Base-by-base conservation (phyloP, 2,797 vertebrate genomes). In the Galaxias olidus region DNA sequence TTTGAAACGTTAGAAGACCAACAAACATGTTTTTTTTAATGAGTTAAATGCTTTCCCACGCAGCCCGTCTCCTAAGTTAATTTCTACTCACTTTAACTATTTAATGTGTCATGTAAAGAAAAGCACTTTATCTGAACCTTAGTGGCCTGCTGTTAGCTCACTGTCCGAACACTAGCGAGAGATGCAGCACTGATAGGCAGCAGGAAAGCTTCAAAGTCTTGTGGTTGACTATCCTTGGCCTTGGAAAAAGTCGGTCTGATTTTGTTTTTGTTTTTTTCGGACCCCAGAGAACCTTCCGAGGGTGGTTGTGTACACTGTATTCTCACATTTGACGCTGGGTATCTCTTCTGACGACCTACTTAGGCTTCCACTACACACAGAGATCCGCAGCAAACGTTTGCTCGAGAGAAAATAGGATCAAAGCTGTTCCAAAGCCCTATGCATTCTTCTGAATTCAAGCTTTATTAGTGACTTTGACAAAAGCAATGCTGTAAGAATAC, bases 121-220 rank as follows among this genome's bases (percentile, higher is more conserved):
- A 92, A 92, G 92, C 92, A 93, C 92, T 93, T 93, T 93, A 93
- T 92, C 89, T 90, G 89, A 92, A 92, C 92, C 92, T 90, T 87
- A 84, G 92, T 93, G 92, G 92, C 92, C 92, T 93, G 92, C 90
- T 90, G 91, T 92, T 85, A 77, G 82, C 88, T 84, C 81, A 75
- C 84, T 83, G 85, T 89, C 82, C 73, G 71, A 68, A 78, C 88
- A 85, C 85, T 92, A 86, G 79, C 75, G 76, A 63, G 80, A 87
- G 86, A 83, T 79, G 72, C 87, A 84, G 89, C 85, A 77, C 83
- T 78, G 83, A 78, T 72, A 61, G 78, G 85, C 80, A 73, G 83
- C 80, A 65, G 79, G 76, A 77, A 80, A 77, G 75, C 71, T 81
- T 71, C 73, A 72, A 79, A 79, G 78, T 78, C 81, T 79, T 81